Conservation (phyloP, 2,113 vertebrate genomes). For the Gymnobelideus leadbeateri region DNA sequence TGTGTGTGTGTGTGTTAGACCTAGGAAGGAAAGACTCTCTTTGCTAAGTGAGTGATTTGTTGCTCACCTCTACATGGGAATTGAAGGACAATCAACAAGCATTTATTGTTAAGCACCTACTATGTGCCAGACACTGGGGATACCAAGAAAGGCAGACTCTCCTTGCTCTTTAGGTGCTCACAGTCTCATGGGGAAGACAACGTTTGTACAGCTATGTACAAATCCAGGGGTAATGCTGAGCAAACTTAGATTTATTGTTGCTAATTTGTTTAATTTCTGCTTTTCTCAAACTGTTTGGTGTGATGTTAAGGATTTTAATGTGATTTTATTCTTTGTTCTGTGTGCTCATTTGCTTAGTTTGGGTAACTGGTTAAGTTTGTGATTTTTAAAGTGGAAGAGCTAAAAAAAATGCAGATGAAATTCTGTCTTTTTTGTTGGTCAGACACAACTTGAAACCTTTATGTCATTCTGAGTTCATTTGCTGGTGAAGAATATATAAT, state of each 20-base stretch:
- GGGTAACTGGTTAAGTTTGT: background rate
- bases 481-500: slow-evolving; percentile 13
- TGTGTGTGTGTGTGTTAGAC: no score
- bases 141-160: background rate
- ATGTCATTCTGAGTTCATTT: slow-evolving; percentile 7
- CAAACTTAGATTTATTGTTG: background rate
- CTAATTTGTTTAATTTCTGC: background rate
- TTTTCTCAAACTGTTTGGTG: background rate
- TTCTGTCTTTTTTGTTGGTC: background rate
- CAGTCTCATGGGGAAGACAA: background rate
- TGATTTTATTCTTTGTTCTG: background rate
- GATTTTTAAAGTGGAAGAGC: background rate
- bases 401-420: background rate
- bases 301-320: background rate
- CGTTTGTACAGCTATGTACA: background rate
- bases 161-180: background rate
- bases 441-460: background rate
- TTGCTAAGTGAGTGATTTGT: background rate
- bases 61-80: background rate
- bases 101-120: background rate
- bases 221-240: background rate
- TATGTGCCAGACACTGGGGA: background rate
- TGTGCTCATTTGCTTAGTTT: background rate
- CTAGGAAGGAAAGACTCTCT: no score
- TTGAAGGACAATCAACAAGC: background rate